Percentiles rank a stretch among this genome's conserved stretches.
These are phyloP conservation scores for Hermaeophaga mercurialis DNA, from an alignment of 2,888 invertebrate genomes.

Conservation along the genomic window DNA sequence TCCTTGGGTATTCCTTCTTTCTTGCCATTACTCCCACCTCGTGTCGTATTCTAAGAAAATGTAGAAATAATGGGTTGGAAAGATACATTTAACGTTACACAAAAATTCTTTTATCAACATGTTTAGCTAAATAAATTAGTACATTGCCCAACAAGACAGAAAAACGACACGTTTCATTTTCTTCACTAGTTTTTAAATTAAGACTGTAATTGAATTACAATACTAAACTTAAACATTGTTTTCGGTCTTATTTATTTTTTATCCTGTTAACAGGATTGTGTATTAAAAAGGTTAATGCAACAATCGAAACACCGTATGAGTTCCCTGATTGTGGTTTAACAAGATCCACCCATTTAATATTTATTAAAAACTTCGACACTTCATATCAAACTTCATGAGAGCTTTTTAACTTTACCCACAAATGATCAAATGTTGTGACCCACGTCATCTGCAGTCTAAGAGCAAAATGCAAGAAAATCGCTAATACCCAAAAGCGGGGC, in stretches of 20 bases:
- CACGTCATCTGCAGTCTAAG: conserved; percentile 16
- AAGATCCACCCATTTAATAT: conserved; percentile 6
- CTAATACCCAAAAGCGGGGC: conserved; percentile 23
- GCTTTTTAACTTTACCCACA: conserved; percentile 25
- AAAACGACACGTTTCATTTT: too few relatives aligned
- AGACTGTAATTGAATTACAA: too few relatives aligned
- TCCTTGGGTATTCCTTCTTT: conserved; percentile 20
- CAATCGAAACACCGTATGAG: too few relatives aligned
- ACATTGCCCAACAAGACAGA: too few relatives aligned
- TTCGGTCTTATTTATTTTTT: too few relatives aligned
- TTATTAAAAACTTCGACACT: conserved; percentile 13
- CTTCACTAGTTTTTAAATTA: too few relatives aligned
- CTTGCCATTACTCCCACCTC: conserved; percentile 2
- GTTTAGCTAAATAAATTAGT: too few relatives aligned
- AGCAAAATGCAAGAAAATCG: conserved; percentile 19
- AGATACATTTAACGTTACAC: too few relatives aligned
- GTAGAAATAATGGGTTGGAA: conserved; percentile 1
- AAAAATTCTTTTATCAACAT: too few relatives aligned
- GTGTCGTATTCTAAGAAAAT: conserved; percentile 5
- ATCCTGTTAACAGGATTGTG: too few relatives aligned
- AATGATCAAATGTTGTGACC: conserved; percentile 28
- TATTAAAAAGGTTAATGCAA: too few relatives aligned
- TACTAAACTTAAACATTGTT: too few relatives aligned
- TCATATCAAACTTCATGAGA: conserved; percentile 20
- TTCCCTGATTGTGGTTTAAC: conserved; percentile 6